Evolutionary conservation across 1,140 invertebrate species (phyloP), one percentile per base, ranked within the genome.

Genomic region (Aporrectodea caliginosa): DNA sequence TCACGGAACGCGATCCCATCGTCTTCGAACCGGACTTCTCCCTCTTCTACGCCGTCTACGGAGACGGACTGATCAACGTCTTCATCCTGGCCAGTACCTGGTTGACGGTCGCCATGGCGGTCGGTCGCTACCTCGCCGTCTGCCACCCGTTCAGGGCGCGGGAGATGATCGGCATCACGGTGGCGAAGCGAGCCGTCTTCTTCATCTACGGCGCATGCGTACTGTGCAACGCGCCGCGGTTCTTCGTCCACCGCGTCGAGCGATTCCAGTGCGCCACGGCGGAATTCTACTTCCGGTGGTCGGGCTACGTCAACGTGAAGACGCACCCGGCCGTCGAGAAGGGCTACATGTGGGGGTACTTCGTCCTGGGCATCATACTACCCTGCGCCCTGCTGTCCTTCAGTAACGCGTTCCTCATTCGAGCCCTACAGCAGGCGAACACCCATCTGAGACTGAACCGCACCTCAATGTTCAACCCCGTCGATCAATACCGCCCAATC

Each of bases 41-140:
- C 1, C 75, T 76, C 43, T 16, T 29, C 29, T 76, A 76, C 27
- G 33, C 35, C 35, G 43, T 68, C 16, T 76, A 76, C 75, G 35
- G 84, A 68, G 80, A 80, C 35, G 83, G 84, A n/a, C 78, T 84
- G 27, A 86, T 86, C 33, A 86, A 85, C 14, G 79, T 85, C 58
- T 87, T 87, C 79, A 86, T 86, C 73, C 82, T 87, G 16, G 84
- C 83, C 68, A 85, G 84, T 79, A 87, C 86, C 12, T 85, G 84
- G 85, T 80, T 87, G 27, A 87, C 84, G 35, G 86, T 87, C 29
- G 83, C 84, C 33, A 86, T 87, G 86, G 86, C 86, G 1, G 85
- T 84, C 0, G 86, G 86, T 69, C 81, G 86, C 16, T 87, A 87
- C 79, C 75, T 86, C 33, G 86, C 86, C 35, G 85, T 87, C 2